phyloP scores from a whole-genome alignment of 2,113 vertebrate genomes.

The Ondatra zibethicus region DNA sequence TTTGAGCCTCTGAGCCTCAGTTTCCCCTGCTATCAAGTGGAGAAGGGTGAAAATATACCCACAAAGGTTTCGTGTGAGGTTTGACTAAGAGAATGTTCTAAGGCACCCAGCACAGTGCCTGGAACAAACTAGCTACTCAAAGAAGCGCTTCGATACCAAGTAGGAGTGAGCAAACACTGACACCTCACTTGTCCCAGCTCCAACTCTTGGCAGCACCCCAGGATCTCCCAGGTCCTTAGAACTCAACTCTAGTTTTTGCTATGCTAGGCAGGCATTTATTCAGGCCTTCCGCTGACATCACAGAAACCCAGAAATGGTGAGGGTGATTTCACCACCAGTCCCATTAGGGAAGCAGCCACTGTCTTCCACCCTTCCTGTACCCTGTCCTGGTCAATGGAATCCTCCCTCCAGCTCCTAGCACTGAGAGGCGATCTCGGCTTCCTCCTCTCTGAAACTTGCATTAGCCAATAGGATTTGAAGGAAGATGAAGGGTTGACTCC shows the following conservation, averaged over 20 bases:
- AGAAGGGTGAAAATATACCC: neutral
- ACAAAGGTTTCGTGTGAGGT: neutral
- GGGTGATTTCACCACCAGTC: neutral
- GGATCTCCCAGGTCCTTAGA: neutral
- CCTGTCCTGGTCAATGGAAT: neutral
- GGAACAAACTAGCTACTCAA: constrained; percentile 48
- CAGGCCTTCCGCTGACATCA: neutral
- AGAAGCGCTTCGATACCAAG: neutral
- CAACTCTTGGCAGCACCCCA: neutral
- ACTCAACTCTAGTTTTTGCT: neutral
- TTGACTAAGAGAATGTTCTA: neutral
- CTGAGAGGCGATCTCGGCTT: neutral
- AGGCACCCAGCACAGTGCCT: neutral
- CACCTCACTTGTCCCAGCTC: neutral
- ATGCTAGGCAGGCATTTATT: neutral
- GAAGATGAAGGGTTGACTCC: neutral
- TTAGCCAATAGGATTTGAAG: neutral
- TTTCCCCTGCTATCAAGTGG: neutral
- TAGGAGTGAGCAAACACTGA: constrained; percentile 41
- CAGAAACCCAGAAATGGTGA: neutral
- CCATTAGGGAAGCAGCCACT: neutral
- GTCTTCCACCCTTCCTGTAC: neutral
- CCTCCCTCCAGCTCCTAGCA: neutral
- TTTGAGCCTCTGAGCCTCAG: neutral
- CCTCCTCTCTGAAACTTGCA: neutral